These are phyloP conservation scores for Peromyscus eremicus DNA, from an alignment of 2,797 vertebrate species.

Conservation along the genomic window DNA sequence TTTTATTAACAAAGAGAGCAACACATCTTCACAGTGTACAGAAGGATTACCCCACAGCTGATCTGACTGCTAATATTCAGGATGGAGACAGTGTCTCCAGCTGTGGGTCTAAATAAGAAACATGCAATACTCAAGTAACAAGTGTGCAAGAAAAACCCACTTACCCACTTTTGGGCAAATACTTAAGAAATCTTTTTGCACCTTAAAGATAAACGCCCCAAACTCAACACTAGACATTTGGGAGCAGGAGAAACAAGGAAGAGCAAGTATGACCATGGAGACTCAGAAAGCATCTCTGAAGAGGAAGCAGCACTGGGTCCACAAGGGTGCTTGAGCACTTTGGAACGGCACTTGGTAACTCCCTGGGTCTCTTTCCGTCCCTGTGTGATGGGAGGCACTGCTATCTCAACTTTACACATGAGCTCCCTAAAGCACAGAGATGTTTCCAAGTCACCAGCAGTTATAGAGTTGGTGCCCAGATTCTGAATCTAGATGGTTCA, in stretches of 20 bases:
- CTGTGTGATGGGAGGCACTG: background rate
- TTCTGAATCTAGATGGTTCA: background rate
- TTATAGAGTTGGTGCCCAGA: background rate
- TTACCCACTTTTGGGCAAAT: background rate
- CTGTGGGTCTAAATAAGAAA: background rate
- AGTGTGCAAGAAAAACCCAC: background rate
- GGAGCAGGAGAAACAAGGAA: background rate
- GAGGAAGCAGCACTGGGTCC: background rate
- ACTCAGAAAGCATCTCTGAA: background rate
- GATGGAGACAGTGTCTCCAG: background rate
- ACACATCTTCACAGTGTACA: too few relatives aligned
- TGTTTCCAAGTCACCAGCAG: background rate
- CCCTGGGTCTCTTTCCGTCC: background rate
- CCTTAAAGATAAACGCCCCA: background rate
- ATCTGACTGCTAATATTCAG: background rate
- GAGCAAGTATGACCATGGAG: background rate
- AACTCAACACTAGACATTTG: background rate
- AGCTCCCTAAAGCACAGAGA: background rate
- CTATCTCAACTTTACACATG: background rate
- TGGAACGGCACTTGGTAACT: background rate
- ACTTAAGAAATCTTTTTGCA: background rate
- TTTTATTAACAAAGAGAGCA: too few relatives aligned
- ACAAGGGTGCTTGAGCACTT: background rate
- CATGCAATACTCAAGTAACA: background rate
- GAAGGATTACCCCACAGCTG: too few relatives aligned